Evolutionary conservation across 2,888 invertebrate genomes (phyloP).

Genomic region (Stenichneumon culpator): DNA sequence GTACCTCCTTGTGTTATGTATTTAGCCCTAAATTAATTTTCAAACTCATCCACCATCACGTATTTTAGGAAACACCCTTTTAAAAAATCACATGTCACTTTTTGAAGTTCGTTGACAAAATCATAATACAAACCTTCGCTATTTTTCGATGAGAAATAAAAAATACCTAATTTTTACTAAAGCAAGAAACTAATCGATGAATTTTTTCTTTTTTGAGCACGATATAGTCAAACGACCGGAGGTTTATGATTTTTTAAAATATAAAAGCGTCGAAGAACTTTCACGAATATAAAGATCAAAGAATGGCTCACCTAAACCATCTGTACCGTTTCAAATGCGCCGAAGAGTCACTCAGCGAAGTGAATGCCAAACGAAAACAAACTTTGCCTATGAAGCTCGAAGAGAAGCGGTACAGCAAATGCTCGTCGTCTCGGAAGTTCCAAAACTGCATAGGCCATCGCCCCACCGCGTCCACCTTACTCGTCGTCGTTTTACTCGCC

Average conservation of each 20-base stretch:
- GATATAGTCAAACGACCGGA: background rate
- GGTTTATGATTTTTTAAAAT: background rate
- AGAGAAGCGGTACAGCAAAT: background rate
- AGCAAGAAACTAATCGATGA: background rate
- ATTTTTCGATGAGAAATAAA: background rate
- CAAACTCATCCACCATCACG: no score
- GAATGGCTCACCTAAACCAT: background rate
- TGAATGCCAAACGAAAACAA: background rate
- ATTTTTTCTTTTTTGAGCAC: background rate
- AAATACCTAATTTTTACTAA: background rate
- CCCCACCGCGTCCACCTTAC: constrained; percentile 10
- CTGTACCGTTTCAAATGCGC: background rate
- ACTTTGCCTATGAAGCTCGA: background rate
- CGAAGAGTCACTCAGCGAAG: background rate
- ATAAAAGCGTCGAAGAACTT: background rate
- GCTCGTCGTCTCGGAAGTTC: constrained; percentile 23
- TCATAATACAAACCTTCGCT: no score
- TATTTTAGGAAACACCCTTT: no score
- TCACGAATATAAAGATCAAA: background rate
- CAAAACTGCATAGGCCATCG: constrained; percentile 12
- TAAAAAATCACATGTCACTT: no score
- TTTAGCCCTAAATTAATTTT: background rate
- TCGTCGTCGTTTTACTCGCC: constrained; percentile 7
- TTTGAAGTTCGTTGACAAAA: no score
- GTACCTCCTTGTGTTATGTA: background rate